Base-by-base conservation (phyloP, 2,113 vertebrate genomes). In the Dromiciops gliroides region DNA sequence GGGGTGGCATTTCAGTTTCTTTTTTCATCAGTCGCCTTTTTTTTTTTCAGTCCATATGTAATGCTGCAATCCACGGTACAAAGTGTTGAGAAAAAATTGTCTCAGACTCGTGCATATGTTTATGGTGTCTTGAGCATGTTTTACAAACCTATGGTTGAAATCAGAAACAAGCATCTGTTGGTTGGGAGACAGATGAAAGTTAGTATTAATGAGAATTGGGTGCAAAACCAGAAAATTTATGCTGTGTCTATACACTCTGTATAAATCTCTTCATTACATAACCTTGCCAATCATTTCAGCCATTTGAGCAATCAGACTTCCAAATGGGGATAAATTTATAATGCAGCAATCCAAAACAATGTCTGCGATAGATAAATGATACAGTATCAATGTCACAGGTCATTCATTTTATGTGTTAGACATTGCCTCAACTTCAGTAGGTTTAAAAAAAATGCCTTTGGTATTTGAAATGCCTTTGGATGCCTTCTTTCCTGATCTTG, bases 101-200 rank as follows among this genome's bases (percentile, higher is more conserved):
- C 92, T 94, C 51, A 89, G 50, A 95, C 92, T 48, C 90, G 50
- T 94, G 53, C 94, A 23, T 92, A 89, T 91, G 75, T 95, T 96
- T 93, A 89, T 31, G 51, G 10, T 90, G 90, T 94, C n/a, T 19
- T 48, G 53, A 96, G 95, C 93, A 89, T 90, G 12, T 95, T 96
- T 83, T 11, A 95, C 48, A 96, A 96, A 91, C 56, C 44, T 51
- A 14, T 48, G 28, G 75, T 95, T 75, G 92, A 95, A 96, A 90
- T 95, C 51, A 95, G 93, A 95, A 96, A 44, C 48, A 94, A 91
- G 51, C 23, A 92, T 93, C 47, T 94, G 14, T 53, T 10, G 48
- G 8, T 28, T 92, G 49, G 75, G 48, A 95, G 48, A 28, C 88
- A 95, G 47, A 19, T 83, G 31, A 95, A 94, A 95, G 9, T 94